A percentile compares a stretch with the other conserved stretches of the same genome.
phyloP scores from a whole-genome alignment of 1,140 invertebrate genomes.

The Drosophila insularis region DNA sequence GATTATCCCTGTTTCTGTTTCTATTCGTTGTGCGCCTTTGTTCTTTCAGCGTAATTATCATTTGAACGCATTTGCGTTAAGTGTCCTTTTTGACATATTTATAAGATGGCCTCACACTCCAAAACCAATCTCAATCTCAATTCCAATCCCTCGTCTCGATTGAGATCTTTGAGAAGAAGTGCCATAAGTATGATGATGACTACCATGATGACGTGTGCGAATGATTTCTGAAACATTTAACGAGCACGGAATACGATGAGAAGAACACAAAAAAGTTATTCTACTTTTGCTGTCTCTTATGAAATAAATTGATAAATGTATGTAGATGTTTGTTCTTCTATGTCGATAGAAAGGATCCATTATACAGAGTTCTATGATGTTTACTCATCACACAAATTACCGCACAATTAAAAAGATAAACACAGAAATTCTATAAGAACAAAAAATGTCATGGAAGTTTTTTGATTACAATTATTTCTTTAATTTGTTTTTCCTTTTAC shows the following conservation, averaged over 20 bases:
- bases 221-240: slow-evolving; percentile 7
- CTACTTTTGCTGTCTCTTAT: neutral
- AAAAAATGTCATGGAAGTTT: no score
- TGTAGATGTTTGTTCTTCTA: neutral
- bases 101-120: slow-evolving; percentile 55
- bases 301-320: neutral
- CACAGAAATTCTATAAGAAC: no score
- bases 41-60: slow-evolving; percentile 66
- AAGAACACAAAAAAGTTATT: neutral
- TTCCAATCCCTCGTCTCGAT: slow-evolving; percentile 23
- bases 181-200: slow-evolving; percentile 4
- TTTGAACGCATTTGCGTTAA: slow-evolving; percentile 76
- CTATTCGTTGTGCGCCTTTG: slow-evolving; percentile 33
- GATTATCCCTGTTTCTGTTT: slow-evolving; percentile 25
- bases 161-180: slow-evolving; percentile 34
- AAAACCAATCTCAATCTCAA: neutral
- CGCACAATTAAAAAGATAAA: no score
- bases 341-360: neutral
- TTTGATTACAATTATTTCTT: no score
- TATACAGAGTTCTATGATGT: neutral
- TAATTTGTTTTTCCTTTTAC: no score
- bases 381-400: no score
- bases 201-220: slow-evolving; percentile 3
- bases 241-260: neutral
- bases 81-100: slow-evolving; percentile 80